Evolutionary conservation across 2,113 vertebrate genomes (phyloP).

Genomic region (Malaclemys terrapin): DNA sequence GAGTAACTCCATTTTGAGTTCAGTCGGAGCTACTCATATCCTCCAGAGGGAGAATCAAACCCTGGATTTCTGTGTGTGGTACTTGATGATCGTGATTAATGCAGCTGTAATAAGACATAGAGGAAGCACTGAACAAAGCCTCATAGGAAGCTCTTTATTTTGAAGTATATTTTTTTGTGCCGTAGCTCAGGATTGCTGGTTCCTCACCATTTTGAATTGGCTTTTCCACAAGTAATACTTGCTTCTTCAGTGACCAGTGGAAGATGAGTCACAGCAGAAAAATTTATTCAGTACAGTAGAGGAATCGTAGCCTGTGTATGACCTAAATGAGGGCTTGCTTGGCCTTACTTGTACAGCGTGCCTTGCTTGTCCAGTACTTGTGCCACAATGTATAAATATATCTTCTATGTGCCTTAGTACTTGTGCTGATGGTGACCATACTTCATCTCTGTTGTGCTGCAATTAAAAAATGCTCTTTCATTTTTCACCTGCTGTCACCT

Average conservation of each 20-base stretch:
- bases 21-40: not conserved
- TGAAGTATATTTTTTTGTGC: not conserved
- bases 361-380: not conserved
- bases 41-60: not conserved
- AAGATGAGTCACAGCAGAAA: not conserved
- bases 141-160: not conserved
- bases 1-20: not conserved
- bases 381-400: not conserved
- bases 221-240: constrained; percentile 18
- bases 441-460: not conserved
- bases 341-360: not conserved
- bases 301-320: not conserved
- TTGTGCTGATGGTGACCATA: rapidly evolving
- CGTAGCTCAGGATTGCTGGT: not conserved
- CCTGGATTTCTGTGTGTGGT: not conserved
- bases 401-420: not conserved
- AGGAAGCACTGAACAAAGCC: not conserved
- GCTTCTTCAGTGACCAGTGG: not conserved
- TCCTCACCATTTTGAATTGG: constrained; percentile 5
- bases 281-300: rapidly evolving
- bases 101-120: not conserved
- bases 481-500: not conserved
- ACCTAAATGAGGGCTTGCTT: not conserved
- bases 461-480: not conserved
- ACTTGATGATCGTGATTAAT: not conserved